Base-by-base conservation (phyloP, 2,113 vertebrate species). In the Numenius arquata region DNA sequence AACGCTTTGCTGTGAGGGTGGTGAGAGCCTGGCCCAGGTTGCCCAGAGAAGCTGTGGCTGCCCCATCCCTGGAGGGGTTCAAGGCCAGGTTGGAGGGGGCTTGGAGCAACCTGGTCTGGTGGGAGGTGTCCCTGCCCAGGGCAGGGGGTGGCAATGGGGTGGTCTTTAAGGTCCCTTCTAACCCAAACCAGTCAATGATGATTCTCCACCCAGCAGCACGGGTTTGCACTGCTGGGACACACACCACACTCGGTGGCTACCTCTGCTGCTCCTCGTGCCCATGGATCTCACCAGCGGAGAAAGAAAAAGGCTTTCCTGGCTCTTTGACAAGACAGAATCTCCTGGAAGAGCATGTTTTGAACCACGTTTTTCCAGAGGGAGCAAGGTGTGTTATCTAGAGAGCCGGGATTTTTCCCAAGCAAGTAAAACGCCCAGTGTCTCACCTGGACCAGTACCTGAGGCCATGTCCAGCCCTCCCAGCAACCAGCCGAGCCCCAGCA, bases 211-310 rank as follows among this genome's bases (percentile, higher is more conserved):
- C 52, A 12, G 22, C 10, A 29, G 66, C 30, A n/a, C 0, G 15
- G 53, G 8, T 17, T 19, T 5, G 13, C 7, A 3, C 15, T 30
- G 41, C 50, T 3, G 70, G 89, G 58, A 53, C 4, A 8, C 40
- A 2, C 12, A 3, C 43, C 2, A 0, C 0, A 2, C 62, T 30
- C 6, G 1, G 21, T 3, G 53, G 40, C 47, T 55, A 4, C 47
- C 13, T 43, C 48, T 43, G 19, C 62, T n/a, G 38, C 58, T 30
- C 40, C 16, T 3, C 8, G 2, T 16, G 30, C 48, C 55, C 66
- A 14, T 1, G 0, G 55, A 11, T 3, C 73, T 41, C 53, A 7
- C 5, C n/a, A 2, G 5, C 0, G 12, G 48, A n/a, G n/a, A n/a
- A n/a, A n/a, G n/a, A n/a, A n/a, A n/a, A n/a, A n/a, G n/a, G n/a